Conservation (phyloP, 2,113 vertebrate species). For the Brachyhypopomus gauderio region DNA sequence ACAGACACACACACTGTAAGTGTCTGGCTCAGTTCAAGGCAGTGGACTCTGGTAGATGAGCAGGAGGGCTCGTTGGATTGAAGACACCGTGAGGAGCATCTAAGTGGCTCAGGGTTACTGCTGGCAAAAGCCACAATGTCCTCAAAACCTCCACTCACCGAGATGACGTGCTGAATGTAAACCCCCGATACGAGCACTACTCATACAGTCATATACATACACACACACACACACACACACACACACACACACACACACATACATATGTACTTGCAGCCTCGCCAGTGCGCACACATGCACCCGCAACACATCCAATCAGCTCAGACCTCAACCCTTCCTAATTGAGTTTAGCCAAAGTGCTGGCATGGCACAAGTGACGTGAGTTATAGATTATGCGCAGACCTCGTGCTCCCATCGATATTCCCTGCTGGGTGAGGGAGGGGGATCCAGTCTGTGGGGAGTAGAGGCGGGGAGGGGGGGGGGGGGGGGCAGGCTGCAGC, state of each 20-base stretch:
- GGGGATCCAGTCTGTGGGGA: constrained; percentile 4
- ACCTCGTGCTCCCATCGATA: constrained; percentile 49
- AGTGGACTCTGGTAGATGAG: neutral
- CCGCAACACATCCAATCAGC: constrained; percentile 44
- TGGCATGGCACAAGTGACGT: constrained; percentile 57
- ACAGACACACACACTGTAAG: constrained; percentile 15
- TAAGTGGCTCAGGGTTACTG: neutral
- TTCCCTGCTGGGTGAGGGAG: constrained; percentile 26
- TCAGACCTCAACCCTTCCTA: constrained; percentile 46
- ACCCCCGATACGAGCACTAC: neutral
- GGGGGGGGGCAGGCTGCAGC: neutral
- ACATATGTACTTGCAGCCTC: constrained; percentile 1
- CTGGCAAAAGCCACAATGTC: neutral
- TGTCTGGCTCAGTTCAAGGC: constrained; percentile 1
- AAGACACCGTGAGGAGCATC: neutral
- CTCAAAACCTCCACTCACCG: neutral
- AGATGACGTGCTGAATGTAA: constrained; percentile 12
- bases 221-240: neutral
- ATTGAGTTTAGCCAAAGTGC: constrained; percentile 58
- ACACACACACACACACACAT: constrained; percentile 30
- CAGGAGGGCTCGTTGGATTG: neutral
- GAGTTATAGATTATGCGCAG: constrained; percentile 58
- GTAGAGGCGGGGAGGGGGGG: constrained; percentile 13
- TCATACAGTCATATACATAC: neutral
- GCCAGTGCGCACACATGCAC: constrained; percentile 3